Percentiles rank a stretch among this genome's conserved stretches.
These are phyloP conservation scores for Ptychochromis oligacanthus DNA, from an alignment of 2,113 vertebrate species.

Conservation along the genomic window DNA sequence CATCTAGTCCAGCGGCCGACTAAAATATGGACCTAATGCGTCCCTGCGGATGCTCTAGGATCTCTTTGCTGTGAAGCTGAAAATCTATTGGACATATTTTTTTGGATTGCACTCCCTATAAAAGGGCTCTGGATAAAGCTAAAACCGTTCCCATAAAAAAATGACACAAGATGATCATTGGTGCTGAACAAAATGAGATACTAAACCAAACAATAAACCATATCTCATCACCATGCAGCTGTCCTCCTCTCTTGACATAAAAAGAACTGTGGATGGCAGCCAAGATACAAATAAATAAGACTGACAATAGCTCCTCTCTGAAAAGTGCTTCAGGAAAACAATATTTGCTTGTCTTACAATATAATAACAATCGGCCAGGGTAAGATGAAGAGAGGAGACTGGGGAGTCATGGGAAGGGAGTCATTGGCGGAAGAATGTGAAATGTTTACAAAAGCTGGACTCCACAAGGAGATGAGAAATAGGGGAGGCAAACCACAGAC, in stretches of 20 bases:
- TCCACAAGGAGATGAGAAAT: conserved; percentile 44
- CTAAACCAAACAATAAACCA: conserved; percentile 51
- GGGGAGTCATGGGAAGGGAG: conserved; percentile 21
- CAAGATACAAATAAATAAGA: conserved; percentile 52
- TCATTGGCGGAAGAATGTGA: conserved; percentile 34
- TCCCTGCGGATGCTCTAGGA: conserved; percentile 2
- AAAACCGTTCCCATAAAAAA: conserved; percentile 19
- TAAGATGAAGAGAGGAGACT: conserved; percentile 23
- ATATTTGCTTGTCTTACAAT: conserved; percentile 50
- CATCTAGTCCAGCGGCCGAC: not conserved
- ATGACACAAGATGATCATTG: conserved; percentile 31
- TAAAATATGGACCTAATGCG: conserved; percentile 21
- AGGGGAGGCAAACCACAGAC: conserved; percentile 13
- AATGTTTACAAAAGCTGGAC: conserved; percentile 52
- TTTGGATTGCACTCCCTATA: conserved; percentile 5
- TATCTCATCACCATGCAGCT: conserved; percentile 44
- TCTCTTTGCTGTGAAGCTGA: conserved; percentile 3
- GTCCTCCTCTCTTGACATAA: conserved; percentile 47
- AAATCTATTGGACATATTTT: conserved; percentile 17
- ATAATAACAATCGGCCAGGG: conserved; percentile 26
- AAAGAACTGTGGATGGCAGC: conserved; percentile 41
- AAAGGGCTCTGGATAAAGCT: conserved; percentile 24
- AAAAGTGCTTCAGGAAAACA: conserved; percentile 54
- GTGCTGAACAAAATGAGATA: conserved; percentile 54
- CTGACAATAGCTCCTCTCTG: conserved; percentile 40